phyloP scores from a whole-genome alignment of 2,888 invertebrate species.

The Gnatocerus cornutus region DNA sequence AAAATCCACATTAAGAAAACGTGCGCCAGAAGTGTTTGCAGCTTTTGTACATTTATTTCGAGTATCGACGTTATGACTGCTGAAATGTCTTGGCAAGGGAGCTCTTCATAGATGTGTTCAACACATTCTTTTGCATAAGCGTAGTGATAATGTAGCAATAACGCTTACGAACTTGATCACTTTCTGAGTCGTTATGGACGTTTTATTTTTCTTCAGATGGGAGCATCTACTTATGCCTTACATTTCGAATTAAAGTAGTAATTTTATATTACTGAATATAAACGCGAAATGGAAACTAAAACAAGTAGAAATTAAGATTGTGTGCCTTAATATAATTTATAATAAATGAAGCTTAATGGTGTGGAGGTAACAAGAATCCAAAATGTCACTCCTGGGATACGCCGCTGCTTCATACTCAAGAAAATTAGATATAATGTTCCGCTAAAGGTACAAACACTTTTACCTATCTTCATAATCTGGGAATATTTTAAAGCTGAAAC shows the following conservation, averaged over 20 bases:
- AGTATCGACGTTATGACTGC: slow-evolving; percentile 29
- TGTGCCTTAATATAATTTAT: slow-evolving; percentile 12
- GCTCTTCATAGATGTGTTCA: slow-evolving; percentile 3
- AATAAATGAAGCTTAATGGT: slow-evolving; percentile 34
- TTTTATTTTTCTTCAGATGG: no score
- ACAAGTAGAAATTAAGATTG: slow-evolving; percentile 17
- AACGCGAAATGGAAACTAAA: background rate
- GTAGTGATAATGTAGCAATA: slow-evolving; percentile 12
- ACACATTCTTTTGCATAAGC: slow-evolving; percentile 2
- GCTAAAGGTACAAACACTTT: slow-evolving; percentile 22
- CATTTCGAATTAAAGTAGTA: no score
- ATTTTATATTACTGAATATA: background rate
- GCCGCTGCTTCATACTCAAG: slow-evolving; percentile 7
- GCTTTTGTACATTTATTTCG: slow-evolving; percentile 22
- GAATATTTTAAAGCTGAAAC: slow-evolving; percentile 1
- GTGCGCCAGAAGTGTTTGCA: slow-evolving; percentile 1
- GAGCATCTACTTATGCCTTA: no score
- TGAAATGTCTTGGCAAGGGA: slow-evolving; percentile 19
- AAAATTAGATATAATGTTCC: slow-evolving; percentile 23
- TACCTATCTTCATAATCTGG: slow-evolving; percentile 8
- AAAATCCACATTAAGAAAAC: background rate
- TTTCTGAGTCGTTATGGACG: no score
- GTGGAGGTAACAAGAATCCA: slow-evolving; percentile 25
- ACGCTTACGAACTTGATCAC: background rate
- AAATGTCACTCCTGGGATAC: slow-evolving; percentile 35